Base-by-base conservation (phyloP, 2,797 vertebrate species). In the Lateolabrax maculatus region DNA sequence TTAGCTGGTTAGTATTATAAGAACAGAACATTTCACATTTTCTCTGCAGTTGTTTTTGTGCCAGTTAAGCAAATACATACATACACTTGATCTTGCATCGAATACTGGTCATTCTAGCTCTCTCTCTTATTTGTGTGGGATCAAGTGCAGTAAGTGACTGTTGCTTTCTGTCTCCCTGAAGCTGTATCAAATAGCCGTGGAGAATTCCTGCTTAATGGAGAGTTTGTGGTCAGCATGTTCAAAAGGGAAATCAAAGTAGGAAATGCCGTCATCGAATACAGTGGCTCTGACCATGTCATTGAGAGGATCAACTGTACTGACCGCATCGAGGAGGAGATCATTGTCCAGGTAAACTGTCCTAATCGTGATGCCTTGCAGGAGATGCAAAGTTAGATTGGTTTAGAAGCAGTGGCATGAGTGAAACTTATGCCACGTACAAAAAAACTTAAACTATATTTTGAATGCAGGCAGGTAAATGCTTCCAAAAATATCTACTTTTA, bases 211-310 rank as follows among this genome's bases (percentile, higher is more conserved):
- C 96, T 99, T 70, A 99, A 99, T 71, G 98, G 98, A 84, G 96
- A 99, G 87, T 99, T 98, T 90, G 97, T 99, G 85, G 98, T 99
- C 94, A 98, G 97, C 86, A 99, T 99, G 98, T 98, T 98, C 94
- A 99, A 99, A 96, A 98, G 96, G 96, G 98, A 99, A 96, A 97
- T 99, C 89, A 99, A 96, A 91, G 91, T 99, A 77, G 97, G 97
- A 83, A 97, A 95, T 64, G 95, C 96, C 19, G 80, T 98, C 74
- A 96, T 99, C 5, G 98, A 99, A 83, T 99, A 99, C 93, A 99
- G 97, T 0, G 98, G 98, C 41, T 99, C 98, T 0, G 97, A 99
- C 93, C 96, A 98, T 44, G 71, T 95, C 3, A 77, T 98, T n/a
- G 98, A 99, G 94, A 97, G 98, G 87, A 97, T 99, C 91, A 99